Evolutionary conservation across 1,140 invertebrate genomes (phyloP).

Genomic region (Phymastichus coffea): DNA sequence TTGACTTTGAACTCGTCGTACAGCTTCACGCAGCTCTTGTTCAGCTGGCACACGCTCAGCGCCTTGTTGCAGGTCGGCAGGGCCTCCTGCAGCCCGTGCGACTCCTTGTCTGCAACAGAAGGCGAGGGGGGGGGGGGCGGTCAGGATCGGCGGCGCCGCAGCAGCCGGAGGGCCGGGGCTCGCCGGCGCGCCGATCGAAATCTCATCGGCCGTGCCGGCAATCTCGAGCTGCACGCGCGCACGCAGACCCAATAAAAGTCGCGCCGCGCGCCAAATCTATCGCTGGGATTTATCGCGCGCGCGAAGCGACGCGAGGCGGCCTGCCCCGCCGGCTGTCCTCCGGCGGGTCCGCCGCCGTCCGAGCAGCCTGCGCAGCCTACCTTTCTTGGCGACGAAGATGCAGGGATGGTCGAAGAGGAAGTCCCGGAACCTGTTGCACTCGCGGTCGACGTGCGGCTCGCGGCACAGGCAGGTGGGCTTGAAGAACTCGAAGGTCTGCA

Average conservation of each 20-base stretch:
- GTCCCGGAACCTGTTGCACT: conserved; percentile 88
- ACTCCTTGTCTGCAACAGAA: conserved; percentile 75
- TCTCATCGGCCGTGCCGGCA: conserved; percentile 11
- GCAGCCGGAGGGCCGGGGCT: no score
- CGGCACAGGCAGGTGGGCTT: conserved; percentile 87
- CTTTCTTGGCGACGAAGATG: conserved; percentile 83
- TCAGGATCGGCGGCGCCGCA: no score
- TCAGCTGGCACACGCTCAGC: conserved; percentile 75
- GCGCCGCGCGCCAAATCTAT: not conserved
- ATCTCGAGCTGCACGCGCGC: not conserved
- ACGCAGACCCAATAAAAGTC: conserved; percentile 8
- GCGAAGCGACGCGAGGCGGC: no score
- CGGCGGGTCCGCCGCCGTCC: no score
- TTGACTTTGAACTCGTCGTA: conserved; percentile 82
- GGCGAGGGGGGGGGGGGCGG: no score
- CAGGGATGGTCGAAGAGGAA: conserved; percentile 91
- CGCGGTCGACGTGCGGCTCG: conserved; percentile 83
- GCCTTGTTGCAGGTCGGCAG: conserved; percentile 86
- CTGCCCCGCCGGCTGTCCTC: no score
- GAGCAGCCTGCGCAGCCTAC: conserved; percentile 62
- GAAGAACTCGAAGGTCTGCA: conserved; percentile 89
- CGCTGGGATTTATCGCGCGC: no score
- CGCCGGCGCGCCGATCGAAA: conserved; percentile 23
- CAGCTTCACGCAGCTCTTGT: conserved; percentile 72
- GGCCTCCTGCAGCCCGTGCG: conserved; percentile 79